Evolutionary conservation across 2,888 invertebrate species (phyloP).

Genomic region (Acanthosepion pharaonis): DNA sequence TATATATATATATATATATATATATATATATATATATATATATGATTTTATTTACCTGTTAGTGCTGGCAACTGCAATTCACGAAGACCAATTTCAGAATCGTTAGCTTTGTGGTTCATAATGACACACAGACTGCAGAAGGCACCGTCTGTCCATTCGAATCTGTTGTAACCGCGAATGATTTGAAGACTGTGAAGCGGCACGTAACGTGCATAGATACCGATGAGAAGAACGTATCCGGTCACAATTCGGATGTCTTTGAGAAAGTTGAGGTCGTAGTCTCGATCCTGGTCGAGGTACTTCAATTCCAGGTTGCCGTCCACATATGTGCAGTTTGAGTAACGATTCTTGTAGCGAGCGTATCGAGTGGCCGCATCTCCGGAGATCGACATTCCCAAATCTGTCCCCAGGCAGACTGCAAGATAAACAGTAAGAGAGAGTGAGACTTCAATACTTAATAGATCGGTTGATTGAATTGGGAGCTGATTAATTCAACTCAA

Average conservation of each 20-base stretch:
- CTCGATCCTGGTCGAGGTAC: conserved; percentile 81
- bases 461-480: too few relatives aligned
- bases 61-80: conserved; percentile 40
- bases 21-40: background rate
- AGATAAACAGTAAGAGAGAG: background rate
- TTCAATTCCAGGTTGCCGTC: conserved; percentile 97
- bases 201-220: conserved; percentile 88
- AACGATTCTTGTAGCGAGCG: conserved; percentile 76
- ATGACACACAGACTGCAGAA: conserved; percentile 44
- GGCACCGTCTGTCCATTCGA: conserved; percentile 45
- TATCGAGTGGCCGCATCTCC: conserved; percentile 50
- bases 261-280: conserved; percentile 88
- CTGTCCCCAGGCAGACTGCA: conserved; percentile 56
- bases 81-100: conserved; percentile 33
- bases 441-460: too few relatives aligned
- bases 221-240: conserved; percentile 93
- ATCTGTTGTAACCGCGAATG: conserved; percentile 81
- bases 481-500: too few relatives aligned
- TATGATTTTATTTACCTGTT: background rate
- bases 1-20: too few relatives aligned
- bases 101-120: conserved; percentile 40
- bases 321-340: conserved; percentile 97
- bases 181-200: conserved; percentile 91
- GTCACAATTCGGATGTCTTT: conserved; percentile 93
- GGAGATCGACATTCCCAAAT: conserved; percentile 50